Conservation (phyloP, 2,113 vertebrate genomes). For the Mola mola region DNA sequence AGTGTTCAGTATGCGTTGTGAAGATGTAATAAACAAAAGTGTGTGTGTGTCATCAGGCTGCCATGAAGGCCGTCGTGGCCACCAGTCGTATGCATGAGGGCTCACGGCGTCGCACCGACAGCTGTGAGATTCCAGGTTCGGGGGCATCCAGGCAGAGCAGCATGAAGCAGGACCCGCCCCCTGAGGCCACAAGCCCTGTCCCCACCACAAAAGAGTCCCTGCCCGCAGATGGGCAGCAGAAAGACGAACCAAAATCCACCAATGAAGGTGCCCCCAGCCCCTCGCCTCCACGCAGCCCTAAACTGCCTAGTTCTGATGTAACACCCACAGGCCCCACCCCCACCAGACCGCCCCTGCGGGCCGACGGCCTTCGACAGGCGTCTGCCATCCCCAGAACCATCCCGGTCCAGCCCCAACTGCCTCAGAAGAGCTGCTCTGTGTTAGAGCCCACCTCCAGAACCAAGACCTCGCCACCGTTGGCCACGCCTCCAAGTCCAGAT, state of each 20-base stretch:
- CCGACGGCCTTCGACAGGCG: conserved; percentile 68
- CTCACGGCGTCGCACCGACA: conserved; percentile 82
- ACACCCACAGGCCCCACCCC: conserved; percentile 30
- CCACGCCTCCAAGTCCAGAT: conserved; percentile 70
- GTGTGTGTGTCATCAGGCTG: conserved; percentile 77
- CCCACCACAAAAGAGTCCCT: conserved; percentile 27
- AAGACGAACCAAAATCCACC: conserved; percentile 10
- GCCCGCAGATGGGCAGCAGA: conserved; percentile 25
- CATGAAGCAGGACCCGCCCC: conserved; percentile 73
- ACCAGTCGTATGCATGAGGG: conserved; percentile 87
- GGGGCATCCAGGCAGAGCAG: conserved; percentile 76
- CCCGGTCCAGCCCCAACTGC: conserved; percentile 65
- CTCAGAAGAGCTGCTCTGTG: conserved; percentile 75
- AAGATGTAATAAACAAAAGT: too few species aligned
- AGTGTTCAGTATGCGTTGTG: too few species aligned
- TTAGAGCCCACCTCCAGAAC: conserved; percentile 46
- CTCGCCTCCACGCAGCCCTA: conserved; percentile 60
- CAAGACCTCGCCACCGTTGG: conserved; percentile 28
- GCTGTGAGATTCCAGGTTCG: conserved; percentile 78
- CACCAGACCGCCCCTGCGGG: conserved; percentile 74
- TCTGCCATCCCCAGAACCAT: conserved; percentile 72
- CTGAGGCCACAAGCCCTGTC: conserved; percentile 39
- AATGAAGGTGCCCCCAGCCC: conserved; percentile 24
- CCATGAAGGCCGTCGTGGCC: conserved; percentile 89
- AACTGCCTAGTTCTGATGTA: conserved; percentile 17